phyloP scores from a whole-genome alignment of 2,888 invertebrate genomes.

The Stenotaenia linearis region DNA sequence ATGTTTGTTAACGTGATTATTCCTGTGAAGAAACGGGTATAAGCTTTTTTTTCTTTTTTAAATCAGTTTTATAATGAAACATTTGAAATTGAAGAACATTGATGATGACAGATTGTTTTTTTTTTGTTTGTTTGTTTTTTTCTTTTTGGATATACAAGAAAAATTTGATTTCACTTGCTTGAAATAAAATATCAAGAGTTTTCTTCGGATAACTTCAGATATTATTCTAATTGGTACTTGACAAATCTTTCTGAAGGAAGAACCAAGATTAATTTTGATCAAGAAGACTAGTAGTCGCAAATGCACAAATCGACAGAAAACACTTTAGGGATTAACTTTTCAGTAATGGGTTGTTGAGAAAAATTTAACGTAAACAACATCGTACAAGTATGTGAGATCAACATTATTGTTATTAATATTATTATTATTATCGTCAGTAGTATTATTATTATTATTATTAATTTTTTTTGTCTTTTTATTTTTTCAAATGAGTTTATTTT shows the following conservation, averaged over 20 bases:
- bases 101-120: constrained; percentile 2
- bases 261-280: not conserved
- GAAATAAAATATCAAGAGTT: not conserved
- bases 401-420: not conserved
- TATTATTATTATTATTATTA: not conserved
- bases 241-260: not conserved
- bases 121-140: too few relatives aligned
- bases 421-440: not conserved
- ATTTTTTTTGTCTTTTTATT: not conserved
- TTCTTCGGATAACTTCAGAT: not conserved
- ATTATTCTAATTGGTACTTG: not conserved
- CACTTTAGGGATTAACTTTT: not conserved
- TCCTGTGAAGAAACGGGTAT: not conserved
- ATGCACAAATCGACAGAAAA: constrained; percentile 20
- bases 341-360: not conserved
- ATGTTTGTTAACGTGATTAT: not conserved
- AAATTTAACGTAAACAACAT: constrained; percentile 3
- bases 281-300: constrained; percentile 13
- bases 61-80: not conserved
- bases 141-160: not conserved
- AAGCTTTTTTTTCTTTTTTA: not conserved
- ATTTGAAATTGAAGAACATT: constrained; percentile 2
- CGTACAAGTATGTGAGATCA: constrained; percentile 13
- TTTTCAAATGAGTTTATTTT: not conserved
- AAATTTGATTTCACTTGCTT: not conserved